These are phyloP conservation scores for Acanthiza pusilla DNA, from an alignment of 2,797 vertebrate species.

Conservation along the genomic window DNA sequence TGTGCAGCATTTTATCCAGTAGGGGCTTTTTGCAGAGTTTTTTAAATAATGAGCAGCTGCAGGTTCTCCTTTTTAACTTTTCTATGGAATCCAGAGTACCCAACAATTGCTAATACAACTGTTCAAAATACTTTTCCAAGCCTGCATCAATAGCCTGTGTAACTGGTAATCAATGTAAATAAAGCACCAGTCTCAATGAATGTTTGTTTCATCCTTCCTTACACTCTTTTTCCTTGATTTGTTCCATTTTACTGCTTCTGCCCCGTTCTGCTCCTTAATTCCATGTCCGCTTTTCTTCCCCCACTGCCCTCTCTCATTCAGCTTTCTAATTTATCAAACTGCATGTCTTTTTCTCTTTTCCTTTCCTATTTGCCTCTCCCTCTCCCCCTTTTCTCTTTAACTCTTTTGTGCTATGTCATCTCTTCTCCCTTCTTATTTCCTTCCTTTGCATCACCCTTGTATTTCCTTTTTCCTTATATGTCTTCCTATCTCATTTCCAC, in stretches of 20 bases:
- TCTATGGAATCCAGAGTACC: background rate
- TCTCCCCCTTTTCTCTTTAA: background rate
- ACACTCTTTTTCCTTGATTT: background rate
- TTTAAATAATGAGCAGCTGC: background rate
- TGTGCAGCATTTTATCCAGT: background rate
- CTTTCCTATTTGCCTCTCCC: background rate
- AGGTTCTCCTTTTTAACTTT: background rate
- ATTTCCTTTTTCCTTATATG: background rate
- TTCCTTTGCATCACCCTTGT: background rate
- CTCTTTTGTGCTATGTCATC: background rate
- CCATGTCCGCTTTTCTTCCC: background rate
- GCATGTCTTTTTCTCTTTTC: background rate
- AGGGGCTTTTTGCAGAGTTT: rapidly evolving
- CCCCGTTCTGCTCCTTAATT: background rate
- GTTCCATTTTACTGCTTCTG: background rate
- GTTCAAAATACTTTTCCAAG: background rate
- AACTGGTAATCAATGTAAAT: background rate
- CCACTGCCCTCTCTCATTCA: background rate
- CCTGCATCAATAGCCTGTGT: background rate
- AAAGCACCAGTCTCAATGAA: background rate
- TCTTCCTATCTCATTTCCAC: background rate
- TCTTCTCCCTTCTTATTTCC: background rate
- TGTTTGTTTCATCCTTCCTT: background rate
- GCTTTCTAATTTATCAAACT: background rate
- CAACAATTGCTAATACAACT: background rate